These are phyloP conservation scores for Corythaeola cristata DNA, from an alignment of 2,113 vertebrate genomes.

Conservation along the genomic window DNA sequence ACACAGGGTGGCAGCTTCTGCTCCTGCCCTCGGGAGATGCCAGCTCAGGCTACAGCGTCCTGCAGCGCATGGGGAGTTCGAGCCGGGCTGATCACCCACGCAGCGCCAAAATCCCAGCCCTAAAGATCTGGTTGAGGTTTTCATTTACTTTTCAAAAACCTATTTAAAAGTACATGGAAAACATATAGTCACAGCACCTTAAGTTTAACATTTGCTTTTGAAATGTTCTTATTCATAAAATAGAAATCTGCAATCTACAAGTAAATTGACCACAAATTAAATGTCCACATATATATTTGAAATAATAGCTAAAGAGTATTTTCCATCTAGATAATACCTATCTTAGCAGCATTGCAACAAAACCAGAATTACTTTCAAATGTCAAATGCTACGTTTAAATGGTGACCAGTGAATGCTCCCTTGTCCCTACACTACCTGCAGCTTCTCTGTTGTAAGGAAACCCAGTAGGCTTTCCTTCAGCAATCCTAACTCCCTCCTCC, in stretches of 20 bases:
- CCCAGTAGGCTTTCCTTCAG: not conserved
- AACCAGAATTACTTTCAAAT: not conserved
- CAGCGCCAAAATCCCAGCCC: not conserved
- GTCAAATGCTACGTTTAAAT: not conserved
- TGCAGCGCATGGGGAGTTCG: not conserved
- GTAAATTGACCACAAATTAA: not conserved
- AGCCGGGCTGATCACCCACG: rapidly evolving
- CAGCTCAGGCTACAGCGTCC: not conserved
- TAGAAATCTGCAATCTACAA: not conserved
- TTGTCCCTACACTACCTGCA: not conserved
- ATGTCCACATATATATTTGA: rapidly evolving
- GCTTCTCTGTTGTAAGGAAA: not conserved
- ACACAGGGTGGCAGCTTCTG: not conserved
- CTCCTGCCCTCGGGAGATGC: not conserved
- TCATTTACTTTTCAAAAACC: rapidly evolving
- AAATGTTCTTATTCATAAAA: not conserved
- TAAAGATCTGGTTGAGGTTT: rapidly evolving
- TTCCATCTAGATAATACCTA: not conserved
- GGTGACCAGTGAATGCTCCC: not conserved
- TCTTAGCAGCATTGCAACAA: not conserved
- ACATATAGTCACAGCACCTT: not conserved
- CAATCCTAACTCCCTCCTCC: not conserved
- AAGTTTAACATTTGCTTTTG: not conserved
- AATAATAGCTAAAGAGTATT: not conserved
- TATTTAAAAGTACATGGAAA: not conserved